phyloP scores from a whole-genome alignment of 1,140 invertebrate species.

The Harlomillsia oculata region DNA sequence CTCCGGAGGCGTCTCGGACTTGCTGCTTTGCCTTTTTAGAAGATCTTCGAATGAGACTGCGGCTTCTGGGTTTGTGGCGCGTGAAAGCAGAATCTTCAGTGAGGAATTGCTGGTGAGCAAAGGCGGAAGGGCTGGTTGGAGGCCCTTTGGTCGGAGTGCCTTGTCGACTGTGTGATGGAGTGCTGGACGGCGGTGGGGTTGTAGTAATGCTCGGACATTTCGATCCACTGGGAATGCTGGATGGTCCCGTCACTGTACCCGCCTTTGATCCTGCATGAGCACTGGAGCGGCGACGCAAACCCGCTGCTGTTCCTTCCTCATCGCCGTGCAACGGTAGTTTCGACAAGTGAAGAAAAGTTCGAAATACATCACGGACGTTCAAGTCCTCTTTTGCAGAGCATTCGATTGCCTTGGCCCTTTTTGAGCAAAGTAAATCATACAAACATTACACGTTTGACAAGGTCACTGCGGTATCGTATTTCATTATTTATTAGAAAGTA shows the following conservation, averaged over 20 bases:
- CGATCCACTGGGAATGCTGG: constrained; percentile 21
- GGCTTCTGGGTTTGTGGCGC: constrained; percentile 52
- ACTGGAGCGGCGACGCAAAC: constrained; percentile 59
- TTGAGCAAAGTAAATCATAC: too few species aligned
- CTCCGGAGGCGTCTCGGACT: constrained; percentile 55
- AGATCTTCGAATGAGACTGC: constrained; percentile 64
- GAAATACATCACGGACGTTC: constrained; percentile 59
- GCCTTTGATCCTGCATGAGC: constrained; percentile 54
- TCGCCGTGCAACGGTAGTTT: constrained; percentile 52
- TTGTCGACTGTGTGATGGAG: not conserved
- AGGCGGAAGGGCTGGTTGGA: constrained; percentile 16
- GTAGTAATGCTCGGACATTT: constrained; percentile 19
- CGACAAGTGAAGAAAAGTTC: constrained; percentile 45
- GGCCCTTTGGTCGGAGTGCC: constrained; percentile 1
- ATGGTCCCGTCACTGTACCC: not conserved
- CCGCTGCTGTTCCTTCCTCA: constrained; percentile 44
- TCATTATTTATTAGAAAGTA: too few species aligned
- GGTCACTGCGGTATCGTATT: too few species aligned
- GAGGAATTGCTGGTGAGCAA: constrained; percentile 39
- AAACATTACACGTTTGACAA: too few species aligned
- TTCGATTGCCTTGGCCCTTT: constrained; percentile 65
- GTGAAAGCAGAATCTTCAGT: constrained; percentile 35
- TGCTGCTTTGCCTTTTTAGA: constrained; percentile 69
- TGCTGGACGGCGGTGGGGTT: constrained; percentile 36
- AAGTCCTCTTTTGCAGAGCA: constrained; percentile 70